phyloP scores from a whole-genome alignment of 1,140 invertebrate genomes.

The Oryctes rhinoceros region DNA sequence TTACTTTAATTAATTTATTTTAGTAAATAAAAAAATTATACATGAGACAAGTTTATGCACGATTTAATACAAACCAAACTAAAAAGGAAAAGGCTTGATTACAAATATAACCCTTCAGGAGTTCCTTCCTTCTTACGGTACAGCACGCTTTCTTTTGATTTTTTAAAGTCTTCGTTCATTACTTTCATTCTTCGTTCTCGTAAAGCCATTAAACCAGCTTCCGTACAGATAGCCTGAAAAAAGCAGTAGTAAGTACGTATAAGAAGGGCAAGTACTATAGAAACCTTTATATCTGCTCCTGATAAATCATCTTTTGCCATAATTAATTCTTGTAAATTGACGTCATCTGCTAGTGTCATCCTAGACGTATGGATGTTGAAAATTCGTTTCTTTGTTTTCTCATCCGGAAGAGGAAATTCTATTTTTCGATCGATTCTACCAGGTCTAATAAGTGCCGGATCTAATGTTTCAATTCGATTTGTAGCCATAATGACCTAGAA shows the following conservation, averaged over 20 bases:
- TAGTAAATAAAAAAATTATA: slow-evolving; percentile 28
- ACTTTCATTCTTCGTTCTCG: slow-evolving; percentile 99
- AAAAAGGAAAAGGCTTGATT: slow-evolving; percentile 60
- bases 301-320: slow-evolving; percentile 99
- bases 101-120: slow-evolving; percentile 98
- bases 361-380: slow-evolving; percentile 98
- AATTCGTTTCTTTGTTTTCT: slow-evolving; percentile 98
- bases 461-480: slow-evolving; percentile 98
- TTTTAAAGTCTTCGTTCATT: slow-evolving; percentile 99
- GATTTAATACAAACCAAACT: background rate
- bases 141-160: slow-evolving; percentile 99
- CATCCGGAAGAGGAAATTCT: slow-evolving; percentile 98
- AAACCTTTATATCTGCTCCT: slow-evolving; percentile 90
- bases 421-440: slow-evolving; percentile 99
- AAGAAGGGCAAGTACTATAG: slow-evolving; percentile 34
- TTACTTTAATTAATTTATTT: slow-evolving; percentile 29
- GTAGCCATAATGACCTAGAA: slow-evolving; percentile 98
- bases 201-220: slow-evolving; percentile 97
- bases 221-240: slow-evolving; percentile 96
- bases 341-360: slow-evolving; percentile 98
- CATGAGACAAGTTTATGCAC: background rate
- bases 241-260: slow-evolving; percentile 50
- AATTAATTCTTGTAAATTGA: slow-evolving; percentile 97
- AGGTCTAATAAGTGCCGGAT: slow-evolving; percentile 97
- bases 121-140: slow-evolving; percentile 99